Percentiles rank a stretch among this genome's conserved stretches.
phyloP scores from a whole-genome alignment of 2,797 vertebrate species.

The Periophthalmus magnuspinnatus region DNA sequence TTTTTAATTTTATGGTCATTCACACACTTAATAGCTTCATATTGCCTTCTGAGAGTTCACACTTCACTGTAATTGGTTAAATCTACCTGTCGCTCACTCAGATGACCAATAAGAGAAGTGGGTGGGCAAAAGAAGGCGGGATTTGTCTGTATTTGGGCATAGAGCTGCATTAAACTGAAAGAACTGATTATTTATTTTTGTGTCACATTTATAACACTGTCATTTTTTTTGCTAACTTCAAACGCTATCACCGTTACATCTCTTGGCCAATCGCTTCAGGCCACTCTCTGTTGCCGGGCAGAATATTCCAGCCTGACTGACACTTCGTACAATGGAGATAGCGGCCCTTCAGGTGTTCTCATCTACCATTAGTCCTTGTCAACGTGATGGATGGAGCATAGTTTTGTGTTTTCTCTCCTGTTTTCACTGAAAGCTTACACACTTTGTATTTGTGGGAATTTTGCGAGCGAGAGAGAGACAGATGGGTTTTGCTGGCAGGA shows the following conservation, averaged over 20 bases:
- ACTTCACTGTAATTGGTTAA: not conserved
- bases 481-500: conserved; percentile 73
- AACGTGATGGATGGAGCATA: conserved; percentile 49
- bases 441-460: conserved; percentile 55
- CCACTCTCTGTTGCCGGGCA: not conserved
- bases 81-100: not conserved
- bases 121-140: no score
- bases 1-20: no score
- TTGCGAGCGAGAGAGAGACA: conserved; percentile 51
- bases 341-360: conserved; percentile 1
- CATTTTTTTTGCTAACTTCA: no score
- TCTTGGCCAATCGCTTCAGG: conserved; percentile 20
- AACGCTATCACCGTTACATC: no score
- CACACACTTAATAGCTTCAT: no score
- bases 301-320: conserved; percentile 5
- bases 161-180: no score
- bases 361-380: conserved; percentile 32
- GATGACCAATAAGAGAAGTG: not conserved
- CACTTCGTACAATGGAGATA: conserved; percentile 7
- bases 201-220: no score
- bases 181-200: not conserved
- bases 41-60: not conserved
- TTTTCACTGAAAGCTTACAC: conserved; percentile 67
- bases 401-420: conserved; percentile 55
- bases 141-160: no score